Conservation (phyloP, 2,797 vertebrate genomes). For the Malacoctenus gilli region DNA sequence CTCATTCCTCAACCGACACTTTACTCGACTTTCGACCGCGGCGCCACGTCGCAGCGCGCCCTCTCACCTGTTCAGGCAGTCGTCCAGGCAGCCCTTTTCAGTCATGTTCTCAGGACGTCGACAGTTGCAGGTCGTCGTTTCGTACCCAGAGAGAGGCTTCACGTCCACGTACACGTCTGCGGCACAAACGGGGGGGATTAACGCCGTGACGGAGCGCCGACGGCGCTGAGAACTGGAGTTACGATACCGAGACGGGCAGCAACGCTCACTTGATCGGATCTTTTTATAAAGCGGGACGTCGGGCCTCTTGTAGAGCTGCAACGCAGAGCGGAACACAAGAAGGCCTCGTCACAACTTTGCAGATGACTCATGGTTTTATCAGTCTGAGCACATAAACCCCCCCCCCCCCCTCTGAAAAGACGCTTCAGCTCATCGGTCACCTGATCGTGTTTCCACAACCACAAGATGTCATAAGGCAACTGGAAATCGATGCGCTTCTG, state of each 20-base stretch:
- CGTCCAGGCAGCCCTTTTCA: conserved; percentile 92
- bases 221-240: too few species aligned
- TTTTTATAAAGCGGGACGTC: conserved; percentile 87
- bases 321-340: conserved; percentile 16
- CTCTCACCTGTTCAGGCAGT: conserved; percentile 93
- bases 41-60: too few species aligned
- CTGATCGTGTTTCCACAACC: conserved; percentile 99
- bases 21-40: too few species aligned
- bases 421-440: conserved; percentile 73
- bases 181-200: conserved; percentile 37
- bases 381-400: conserved; percentile 13
- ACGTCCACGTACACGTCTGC: conserved; percentile 97
- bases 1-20: not conserved
- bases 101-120: conserved; percentile 78
- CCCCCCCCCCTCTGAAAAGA: too few species aligned
- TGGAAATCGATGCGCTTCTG: conserved; percentile 98
- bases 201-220: too few species aligned
- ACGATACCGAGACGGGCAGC: too few species aligned
- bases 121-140: conserved; percentile 96
- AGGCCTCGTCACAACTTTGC: not conserved
- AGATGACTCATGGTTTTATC: conserved; percentile 4
- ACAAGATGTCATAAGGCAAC: conserved; percentile 98
- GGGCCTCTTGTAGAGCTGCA: conserved; percentile 83
- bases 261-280: conserved; percentile 84
- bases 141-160: conserved; percentile 97